Conservation (phyloP, 2,797 vertebrate genomes). For the Pitangus sulphuratus region DNA sequence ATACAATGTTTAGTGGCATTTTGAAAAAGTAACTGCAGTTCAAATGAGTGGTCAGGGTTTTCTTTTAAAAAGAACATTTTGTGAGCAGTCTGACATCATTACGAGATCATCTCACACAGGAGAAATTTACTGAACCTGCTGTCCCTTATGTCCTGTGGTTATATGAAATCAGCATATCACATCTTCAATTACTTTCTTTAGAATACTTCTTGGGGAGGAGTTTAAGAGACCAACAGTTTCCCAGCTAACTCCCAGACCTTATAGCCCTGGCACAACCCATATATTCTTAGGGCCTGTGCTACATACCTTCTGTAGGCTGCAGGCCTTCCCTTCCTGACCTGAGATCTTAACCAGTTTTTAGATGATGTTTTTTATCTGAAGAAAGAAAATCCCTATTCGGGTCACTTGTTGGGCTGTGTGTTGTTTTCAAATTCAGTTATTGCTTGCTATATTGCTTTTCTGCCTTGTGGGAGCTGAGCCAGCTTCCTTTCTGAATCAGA, state of each 20-base stretch:
- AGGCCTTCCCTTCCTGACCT: not conserved
- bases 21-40: not conserved
- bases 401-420: constrained; percentile 60
- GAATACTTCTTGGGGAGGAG: not conserved
- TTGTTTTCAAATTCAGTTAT: constrained; percentile 64
- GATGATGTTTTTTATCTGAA: not conserved
- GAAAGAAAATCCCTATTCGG: constrained; percentile 52
- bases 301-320: not conserved
- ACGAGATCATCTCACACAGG: not conserved
- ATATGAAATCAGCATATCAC: not conserved
- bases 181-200: not conserved
- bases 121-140: not conserved
- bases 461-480: constrained; percentile 72
- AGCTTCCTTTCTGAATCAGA: constrained; percentile 70
- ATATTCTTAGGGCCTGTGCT: not conserved
- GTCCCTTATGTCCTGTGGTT: not conserved
- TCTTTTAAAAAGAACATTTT: not conserved
- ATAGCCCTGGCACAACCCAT: not conserved
- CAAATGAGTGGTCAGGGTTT: not conserved
- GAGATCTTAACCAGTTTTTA: constrained; percentile 37
- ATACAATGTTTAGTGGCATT: not conserved
- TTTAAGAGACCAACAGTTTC: not conserved
- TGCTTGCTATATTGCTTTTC: constrained; percentile 70
- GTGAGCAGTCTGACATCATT: not conserved
- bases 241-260: not conserved